A percentile compares a stretch with the other conserved stretches of the same genome.
phyloP scores from a whole-genome alignment of 2,797 vertebrate species.

The Tamandua tetradactyla region DNA sequence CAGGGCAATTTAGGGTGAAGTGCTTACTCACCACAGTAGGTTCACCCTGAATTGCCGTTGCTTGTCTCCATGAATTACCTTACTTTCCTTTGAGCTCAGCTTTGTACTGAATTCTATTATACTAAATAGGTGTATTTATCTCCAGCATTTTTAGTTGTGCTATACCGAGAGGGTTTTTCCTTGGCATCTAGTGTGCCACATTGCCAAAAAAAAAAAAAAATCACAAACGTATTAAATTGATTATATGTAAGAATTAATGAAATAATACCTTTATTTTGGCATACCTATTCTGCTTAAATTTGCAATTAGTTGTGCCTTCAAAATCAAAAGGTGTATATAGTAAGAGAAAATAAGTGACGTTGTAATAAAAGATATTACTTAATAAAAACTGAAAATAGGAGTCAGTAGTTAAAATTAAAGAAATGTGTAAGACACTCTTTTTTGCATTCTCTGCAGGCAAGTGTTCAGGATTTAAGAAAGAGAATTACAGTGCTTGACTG shows the following conservation, averaged over 20 bases:
- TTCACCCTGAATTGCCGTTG: not conserved
- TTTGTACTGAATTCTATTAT: not conserved
- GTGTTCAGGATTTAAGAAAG: conserved; percentile 90
- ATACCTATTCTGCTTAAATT: not conserved
- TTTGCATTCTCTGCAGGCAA: conserved; percentile 85
- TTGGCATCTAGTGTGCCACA: not conserved
- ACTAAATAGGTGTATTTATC: not conserved
- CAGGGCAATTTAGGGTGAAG: not conserved
- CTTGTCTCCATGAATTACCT: not conserved
- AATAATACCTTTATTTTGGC: not conserved
- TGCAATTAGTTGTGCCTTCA: not conserved
- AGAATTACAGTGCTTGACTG: conserved; percentile 92
- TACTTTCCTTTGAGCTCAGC: not conserved
- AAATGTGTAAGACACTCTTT: not conserved
- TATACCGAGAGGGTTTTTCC: not conserved
- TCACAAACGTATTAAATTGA: not conserved
- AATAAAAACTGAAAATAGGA: not conserved
- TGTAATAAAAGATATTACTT: not conserved
- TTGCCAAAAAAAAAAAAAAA: not conserved
- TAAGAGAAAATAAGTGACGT: conserved; percentile 7
- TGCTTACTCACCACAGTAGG: not conserved
- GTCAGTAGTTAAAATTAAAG: conserved; percentile 1
- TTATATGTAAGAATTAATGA: conserved; percentile 25
- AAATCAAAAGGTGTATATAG: not conserved
- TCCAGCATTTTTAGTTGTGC: not conserved